A percentile compares a stretch with the other conserved stretches of the same genome.
phyloP scores from a whole-genome alignment of 2,888 invertebrate genomes.

The Perizoma affinitatum region DNA sequence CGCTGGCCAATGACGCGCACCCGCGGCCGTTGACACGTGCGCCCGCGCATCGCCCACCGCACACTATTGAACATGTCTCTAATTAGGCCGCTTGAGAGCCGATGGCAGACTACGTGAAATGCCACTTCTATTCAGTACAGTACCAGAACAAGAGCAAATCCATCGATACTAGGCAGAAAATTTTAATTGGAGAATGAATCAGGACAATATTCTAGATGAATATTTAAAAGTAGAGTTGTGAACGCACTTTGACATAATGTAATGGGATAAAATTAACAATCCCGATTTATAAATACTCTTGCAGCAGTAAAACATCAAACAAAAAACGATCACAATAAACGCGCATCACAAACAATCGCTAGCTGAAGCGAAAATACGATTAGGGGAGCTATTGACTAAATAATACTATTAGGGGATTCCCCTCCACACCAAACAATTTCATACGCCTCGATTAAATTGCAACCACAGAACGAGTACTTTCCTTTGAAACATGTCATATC shows the following conservation, averaged over 20 bases:
- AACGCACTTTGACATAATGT: no score
- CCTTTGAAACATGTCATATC: slow-evolving; percentile 28
- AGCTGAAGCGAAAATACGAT: background rate
- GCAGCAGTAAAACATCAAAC: slow-evolving; percentile 2
- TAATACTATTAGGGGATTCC: slow-evolving; percentile 12
- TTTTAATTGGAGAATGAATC: no score
- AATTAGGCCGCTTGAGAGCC: slow-evolving; percentile 28
- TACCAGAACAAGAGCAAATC: background rate
- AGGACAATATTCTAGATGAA: no score
- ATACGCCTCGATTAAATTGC: slow-evolving; percentile 28
- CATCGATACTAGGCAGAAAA: no score
- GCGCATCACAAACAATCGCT: slow-evolving; percentile 14
- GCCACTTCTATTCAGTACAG: background rate
- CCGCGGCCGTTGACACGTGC: slow-evolving; percentile 79
- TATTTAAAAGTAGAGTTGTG: no score
- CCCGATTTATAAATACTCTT: background rate
- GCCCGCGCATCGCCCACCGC: slow-evolving; percentile 53
- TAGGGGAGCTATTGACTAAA: no score
- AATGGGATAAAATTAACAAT: no score
- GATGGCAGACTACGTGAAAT: slow-evolving; percentile 9
- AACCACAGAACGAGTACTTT: slow-evolving; percentile 13
- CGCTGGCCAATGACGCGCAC: slow-evolving; percentile 72
- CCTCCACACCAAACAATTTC: slow-evolving; percentile 12
- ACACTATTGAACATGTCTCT: slow-evolving; percentile 21
- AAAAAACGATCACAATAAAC: slow-evolving; percentile 4